Evolutionary conservation across 2,888 invertebrate genomes (phyloP), one percentile per base, ranked within the genome.

Genomic region (Onthophagus sagittarius): DNA sequence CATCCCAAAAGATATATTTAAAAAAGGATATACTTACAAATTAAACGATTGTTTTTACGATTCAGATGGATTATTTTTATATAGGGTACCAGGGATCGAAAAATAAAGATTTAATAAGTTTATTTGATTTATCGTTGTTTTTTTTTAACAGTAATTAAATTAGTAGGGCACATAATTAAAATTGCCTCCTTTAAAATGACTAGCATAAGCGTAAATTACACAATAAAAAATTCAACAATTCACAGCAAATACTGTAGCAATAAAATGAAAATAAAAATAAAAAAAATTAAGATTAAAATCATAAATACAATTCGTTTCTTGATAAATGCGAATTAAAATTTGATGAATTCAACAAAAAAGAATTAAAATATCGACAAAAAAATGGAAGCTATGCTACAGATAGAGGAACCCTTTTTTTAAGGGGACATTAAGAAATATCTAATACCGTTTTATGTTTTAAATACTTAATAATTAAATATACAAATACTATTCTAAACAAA

Each of bases 41-140:
- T 87, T 94, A 0, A 89, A 92, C 76, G 93, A 95, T 84, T 92
- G 92, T 79, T 95, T 90, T 83, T 95, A 95, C 84, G 93, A 94
- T 81, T 88, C 91, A 82, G 92, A 94, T 86, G 95, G 95, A 0
- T 88, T 87, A 82, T 94, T 95, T 86, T 86, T 95, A 73, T 95
- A 94, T 82, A 88, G 93, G 80, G 92, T 94, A 67, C 90, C 93
- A 76, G 93, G 93, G 75, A 89, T 93, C 89, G 77, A 77, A 70
- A 82, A 81, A 81, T 76, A 76, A 78, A 76, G 71, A 23, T 71
- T 67, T 73, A 53, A 15, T n/a, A 23, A 23, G n/a, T n/a, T n/a
- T 75, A 72, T 72, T 67, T 74, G 69, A 69, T 75, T 75, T 71
- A 75, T 75, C 39, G 39, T 9, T 53, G 39, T 53, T 53, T 53